These are phyloP conservation scores for Pogonognathellus flavescens DNA, from an alignment of 1,140 invertebrate genomes.

Conservation along the genomic window DNA sequence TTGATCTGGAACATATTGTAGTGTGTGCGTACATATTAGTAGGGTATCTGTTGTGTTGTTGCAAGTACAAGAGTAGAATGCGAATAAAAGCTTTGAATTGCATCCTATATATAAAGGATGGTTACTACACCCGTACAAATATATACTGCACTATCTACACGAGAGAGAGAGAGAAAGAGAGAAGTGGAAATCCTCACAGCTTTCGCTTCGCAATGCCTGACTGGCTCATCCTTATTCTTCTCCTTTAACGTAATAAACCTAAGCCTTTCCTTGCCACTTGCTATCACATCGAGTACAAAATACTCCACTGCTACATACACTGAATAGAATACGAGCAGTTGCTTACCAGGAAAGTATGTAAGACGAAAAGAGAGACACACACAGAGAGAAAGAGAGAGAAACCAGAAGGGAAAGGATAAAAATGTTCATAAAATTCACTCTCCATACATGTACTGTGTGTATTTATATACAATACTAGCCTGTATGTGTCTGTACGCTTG, in stretches of 20 bases:
- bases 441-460: conserved; percentile 11
- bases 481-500: too few species aligned
- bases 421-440: conserved; percentile 49
- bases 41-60: not conserved
- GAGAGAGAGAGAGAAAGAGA: not conserved
- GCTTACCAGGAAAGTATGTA: conserved; percentile 7
- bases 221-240: conserved; percentile 46
- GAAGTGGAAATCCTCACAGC: conserved; percentile 34
- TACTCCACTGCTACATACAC: conserved; percentile 16
- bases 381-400: not conserved
- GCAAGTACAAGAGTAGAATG: not conserved
- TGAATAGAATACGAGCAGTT: conserved; percentile 32
- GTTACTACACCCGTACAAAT: not conserved
- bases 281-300: conserved; percentile 13
- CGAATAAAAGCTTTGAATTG: not conserved
- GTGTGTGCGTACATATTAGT: not conserved
- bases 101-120: not conserved
- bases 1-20: conserved; percentile 7
- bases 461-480: not conserved
- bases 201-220: conserved; percentile 40
- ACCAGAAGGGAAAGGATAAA: conserved; percentile 39
- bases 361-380: not conserved
- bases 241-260: conserved; percentile 42
- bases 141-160: not conserved
- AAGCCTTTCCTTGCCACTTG: not conserved